phyloP scores from a whole-genome alignment of 2,888 invertebrate genomes.

The Pomacea canaliculata region DNA sequence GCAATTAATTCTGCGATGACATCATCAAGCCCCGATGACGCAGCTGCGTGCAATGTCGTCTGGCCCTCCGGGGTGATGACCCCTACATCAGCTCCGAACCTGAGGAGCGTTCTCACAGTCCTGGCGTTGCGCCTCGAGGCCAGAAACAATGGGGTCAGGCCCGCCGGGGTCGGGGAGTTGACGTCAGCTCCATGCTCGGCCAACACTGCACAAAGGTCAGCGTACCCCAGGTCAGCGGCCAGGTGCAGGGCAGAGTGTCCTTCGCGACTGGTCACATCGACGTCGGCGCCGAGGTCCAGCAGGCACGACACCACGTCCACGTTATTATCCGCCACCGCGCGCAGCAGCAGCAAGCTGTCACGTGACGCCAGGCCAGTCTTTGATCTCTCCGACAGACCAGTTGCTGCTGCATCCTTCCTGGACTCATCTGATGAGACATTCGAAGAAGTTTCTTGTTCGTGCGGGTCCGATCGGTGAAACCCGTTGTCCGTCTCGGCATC shows the following conservation, averaged over 20 bases:
- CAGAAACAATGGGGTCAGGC: slow-evolving; percentile 10
- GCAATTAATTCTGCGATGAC: slow-evolving; percentile 14
- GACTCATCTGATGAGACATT: too few relatives aligned
- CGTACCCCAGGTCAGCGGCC: slow-evolving; percentile 22
- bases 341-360: slow-evolving; percentile 2
- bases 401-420: too few relatives aligned
- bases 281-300: slow-evolving; percentile 21
- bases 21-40: slow-evolving; percentile 12
- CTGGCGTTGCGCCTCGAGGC: slow-evolving; percentile 1
- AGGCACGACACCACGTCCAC: slow-evolving; percentile 8
- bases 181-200: slow-evolving; percentile 25
- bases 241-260: slow-evolving; percentile 27
- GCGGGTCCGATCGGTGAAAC: too few relatives aligned
- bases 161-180: slow-evolving; percentile 5
- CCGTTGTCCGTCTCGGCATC: too few relatives aligned
- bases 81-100: slow-evolving; percentile 1
- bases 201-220: slow-evolving; percentile 17
- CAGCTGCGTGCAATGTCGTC: slow-evolving; percentile 12
- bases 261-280: slow-evolving; percentile 6
- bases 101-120: background rate
- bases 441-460: too few relatives aligned
- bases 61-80: slow-evolving; percentile 5
- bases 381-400: too few relatives aligned
- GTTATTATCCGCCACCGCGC: background rate
- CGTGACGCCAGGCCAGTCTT: background rate